Conservation (phyloP, 2,113 vertebrate genomes). For the Geothlypis trichas region DNA sequence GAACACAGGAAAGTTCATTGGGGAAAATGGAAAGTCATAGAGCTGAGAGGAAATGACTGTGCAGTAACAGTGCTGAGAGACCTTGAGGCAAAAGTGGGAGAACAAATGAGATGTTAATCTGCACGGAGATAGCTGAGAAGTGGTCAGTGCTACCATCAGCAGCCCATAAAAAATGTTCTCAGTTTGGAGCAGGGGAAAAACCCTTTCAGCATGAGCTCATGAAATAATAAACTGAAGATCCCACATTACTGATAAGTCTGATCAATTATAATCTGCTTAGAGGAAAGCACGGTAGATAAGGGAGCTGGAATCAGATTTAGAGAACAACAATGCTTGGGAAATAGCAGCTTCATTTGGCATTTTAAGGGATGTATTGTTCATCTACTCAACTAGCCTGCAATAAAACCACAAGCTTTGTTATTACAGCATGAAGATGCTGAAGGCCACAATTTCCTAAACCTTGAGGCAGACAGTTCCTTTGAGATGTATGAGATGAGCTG, state of each 20-base stretch:
- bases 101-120: neutral
- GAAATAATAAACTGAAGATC: neutral
- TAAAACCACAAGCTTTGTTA: neutral
- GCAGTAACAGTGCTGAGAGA: neutral
- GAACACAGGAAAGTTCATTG: neutral
- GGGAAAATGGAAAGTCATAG: neutral
- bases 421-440: neutral
- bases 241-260: neutral
- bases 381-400: neutral
- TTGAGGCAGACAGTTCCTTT: neutral
- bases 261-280: conserved; percentile 23
- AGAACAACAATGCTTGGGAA: neutral
- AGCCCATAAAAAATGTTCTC: neutral
- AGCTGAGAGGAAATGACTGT: neutral
- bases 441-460: neutral
- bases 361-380: neutral
- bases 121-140: neutral
- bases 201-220: neutral
- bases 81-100: neutral
- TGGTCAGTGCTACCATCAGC: neutral
- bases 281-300: neutral
- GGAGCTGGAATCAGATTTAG: neutral
- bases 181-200: neutral
- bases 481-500: neutral
- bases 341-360: neutral